Evolutionary conservation across 2,888 invertebrate genomes (phyloP), one percentile per base, ranked within the genome.

Genomic region (Agrilus cyanescens): DNA sequence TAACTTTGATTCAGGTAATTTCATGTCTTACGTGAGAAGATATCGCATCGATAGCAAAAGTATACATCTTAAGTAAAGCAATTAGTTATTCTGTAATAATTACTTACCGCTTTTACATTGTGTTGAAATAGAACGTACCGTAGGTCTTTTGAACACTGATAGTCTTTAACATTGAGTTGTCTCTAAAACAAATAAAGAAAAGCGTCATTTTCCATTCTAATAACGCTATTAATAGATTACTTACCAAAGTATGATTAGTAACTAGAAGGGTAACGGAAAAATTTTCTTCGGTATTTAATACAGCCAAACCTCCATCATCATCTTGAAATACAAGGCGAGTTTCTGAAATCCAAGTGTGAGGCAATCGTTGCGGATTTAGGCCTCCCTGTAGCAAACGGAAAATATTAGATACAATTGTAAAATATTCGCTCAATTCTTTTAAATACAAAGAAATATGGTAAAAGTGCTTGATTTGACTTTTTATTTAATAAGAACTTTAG

Each of bases 51-150:
- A n/a, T n/a, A n/a, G n/a, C n/a, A n/a, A n/a, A n/a, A n/a, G n/a
- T n/a, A n/a, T n/a, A n/a, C n/a, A n/a, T n/a, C n/a, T n/a, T n/a
- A 44, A 38, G 10, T 20, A 12, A 12, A 15, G 38, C 7, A 14
- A 16, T n/a, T 37, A 36, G 14, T 29, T 35, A 15, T 32, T n/a
- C 1, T 13, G 33, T 15, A 20, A 25, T 36, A 45, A 32, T 4
- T 51, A 72, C 75, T 74, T 72, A 89, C 89, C 76, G 84, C 80
- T 70, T 86, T 85, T 68, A 88, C 82, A 71, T 87, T 85, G 75
- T 88, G 87, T 71, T 84, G 82, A 71, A 90, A 85, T 59, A 90
- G 78, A 62, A 90, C 86, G 69, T 80, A 89, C 65, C 83, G 83
- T 58, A 88, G 75, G 71, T 89, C 87, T 53, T 80, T 75, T 53